Percentiles rank a stretch among this genome's conserved stretches.
Evolutionary conservation across 2,888 invertebrate genomes (phyloP).

Genomic region (Crematogaster levior): DNA sequence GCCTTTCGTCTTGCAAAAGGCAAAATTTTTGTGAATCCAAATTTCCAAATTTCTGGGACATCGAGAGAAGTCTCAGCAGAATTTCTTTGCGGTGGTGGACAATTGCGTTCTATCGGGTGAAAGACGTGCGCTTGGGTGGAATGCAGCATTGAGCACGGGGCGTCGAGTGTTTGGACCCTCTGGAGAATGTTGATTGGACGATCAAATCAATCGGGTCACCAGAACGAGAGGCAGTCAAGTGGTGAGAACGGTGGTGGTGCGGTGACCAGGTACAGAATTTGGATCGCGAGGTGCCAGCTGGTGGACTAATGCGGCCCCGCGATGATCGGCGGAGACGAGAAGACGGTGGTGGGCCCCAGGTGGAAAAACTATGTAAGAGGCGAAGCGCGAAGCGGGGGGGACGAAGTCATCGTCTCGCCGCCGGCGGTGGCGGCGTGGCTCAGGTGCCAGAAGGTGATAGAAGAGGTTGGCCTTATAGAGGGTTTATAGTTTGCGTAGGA

Average conservation of each 20-base stretch:
- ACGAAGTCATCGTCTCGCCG: slow-evolving; percentile 76
- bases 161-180: slow-evolving; percentile 6
- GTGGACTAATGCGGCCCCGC: slow-evolving; percentile 74
- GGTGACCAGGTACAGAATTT: slow-evolving; percentile 18
- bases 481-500: slow-evolving; percentile 80
- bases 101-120: slow-evolving; percentile 9
- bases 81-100: neutral
- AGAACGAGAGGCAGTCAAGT: slow-evolving; percentile 34
- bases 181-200: slow-evolving; percentile 40
- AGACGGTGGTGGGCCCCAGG: slow-evolving; percentile 68
- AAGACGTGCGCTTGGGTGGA: slow-evolving; percentile 1
- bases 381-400: slow-evolving; percentile 62
- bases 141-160: neutral
- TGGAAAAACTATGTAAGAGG: slow-evolving; percentile 78
- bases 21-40: neutral
- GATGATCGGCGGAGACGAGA: slow-evolving; percentile 73
- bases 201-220: slow-evolving; percentile 31
- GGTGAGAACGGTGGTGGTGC: slow-evolving; percentile 19
- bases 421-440: slow-evolving; percentile 69
- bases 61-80: neutral
- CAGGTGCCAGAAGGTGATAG: slow-evolving; percentile 80
- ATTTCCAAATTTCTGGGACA: neutral
- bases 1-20: neutral
- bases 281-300: slow-evolving; percentile 58
- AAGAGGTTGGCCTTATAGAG: slow-evolving; percentile 81